Conservation (phyloP, 2,888 invertebrate species). For the Augiades crinisus region DNA sequence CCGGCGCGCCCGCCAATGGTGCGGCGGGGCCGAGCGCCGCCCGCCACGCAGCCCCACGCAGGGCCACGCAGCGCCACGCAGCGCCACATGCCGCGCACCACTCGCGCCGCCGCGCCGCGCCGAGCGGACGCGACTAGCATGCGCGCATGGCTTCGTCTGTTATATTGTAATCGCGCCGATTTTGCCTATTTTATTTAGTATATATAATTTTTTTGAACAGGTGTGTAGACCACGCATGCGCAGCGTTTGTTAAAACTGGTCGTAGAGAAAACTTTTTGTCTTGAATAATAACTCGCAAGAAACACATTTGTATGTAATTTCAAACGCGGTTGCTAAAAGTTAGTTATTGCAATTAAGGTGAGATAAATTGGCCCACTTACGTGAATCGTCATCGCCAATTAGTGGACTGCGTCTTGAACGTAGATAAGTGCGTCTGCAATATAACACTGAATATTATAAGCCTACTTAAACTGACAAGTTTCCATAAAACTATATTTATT, state of each 20-base stretch:
- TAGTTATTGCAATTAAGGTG: background rate
- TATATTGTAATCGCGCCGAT: too few relatives aligned
- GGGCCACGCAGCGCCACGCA: conserved; percentile 35
- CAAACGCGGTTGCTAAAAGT: background rate
- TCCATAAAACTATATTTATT: too few relatives aligned
- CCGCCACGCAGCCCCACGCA: conserved; percentile 32
- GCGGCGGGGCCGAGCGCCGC: conserved; percentile 51
- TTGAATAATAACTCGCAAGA: conserved; percentile 5
- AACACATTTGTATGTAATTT: background rate
- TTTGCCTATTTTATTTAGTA: background rate
- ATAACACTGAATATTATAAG: too few relatives aligned
- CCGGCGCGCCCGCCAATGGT: conserved; percentile 45
- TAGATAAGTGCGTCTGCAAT: too few relatives aligned
- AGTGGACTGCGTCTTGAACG: too few relatives aligned
- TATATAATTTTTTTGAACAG: conserved; percentile 10
- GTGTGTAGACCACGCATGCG: conserved; percentile 16
- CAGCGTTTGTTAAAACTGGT: conserved; percentile 7
- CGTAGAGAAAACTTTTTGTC: conserved; percentile 9
- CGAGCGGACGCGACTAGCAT: conserved; percentile 46
- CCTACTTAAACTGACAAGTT: too few relatives aligned
- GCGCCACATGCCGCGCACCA: conserved; percentile 31
- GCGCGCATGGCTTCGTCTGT: conserved; percentile 10
- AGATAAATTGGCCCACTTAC: background rate
- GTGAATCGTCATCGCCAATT: background rate
- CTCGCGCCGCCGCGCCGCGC: conserved; percentile 45